Conservation (phyloP, 2,113 vertebrate genomes). For the Atherinomorus stipes region DNA sequence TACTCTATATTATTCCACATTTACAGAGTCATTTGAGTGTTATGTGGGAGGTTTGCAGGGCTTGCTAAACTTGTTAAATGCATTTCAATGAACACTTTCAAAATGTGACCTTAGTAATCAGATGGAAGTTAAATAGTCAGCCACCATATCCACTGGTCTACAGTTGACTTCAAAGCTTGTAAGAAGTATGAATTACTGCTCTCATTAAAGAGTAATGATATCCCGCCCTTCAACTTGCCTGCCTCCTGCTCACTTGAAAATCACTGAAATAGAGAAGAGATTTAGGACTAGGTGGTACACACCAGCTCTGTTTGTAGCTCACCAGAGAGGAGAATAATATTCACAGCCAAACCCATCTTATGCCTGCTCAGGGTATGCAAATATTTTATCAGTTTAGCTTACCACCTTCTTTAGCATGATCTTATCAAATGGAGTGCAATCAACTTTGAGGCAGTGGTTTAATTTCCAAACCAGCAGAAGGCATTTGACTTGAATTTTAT, state of each 20-base stretch:
- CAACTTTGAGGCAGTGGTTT: not conserved
- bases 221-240: slow-evolving; percentile 47
- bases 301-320: not conserved
- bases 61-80: slow-evolving; percentile 20
- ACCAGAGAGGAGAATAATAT: too few species aligned
- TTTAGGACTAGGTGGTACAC: not conserved
- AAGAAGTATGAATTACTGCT: slow-evolving; percentile 41
- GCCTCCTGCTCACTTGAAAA: slow-evolving; percentile 40
- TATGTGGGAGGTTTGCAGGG: slow-evolving; percentile 7
- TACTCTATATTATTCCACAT: not conserved
- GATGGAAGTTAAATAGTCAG: slow-evolving; percentile 43
- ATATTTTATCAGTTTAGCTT: not conserved
- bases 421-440: not conserved
- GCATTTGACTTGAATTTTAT: too few species aligned
- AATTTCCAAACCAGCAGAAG: not conserved
- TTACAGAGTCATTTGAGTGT: not conserved
- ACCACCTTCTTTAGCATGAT: not conserved
- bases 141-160: slow-evolving; percentile 33
- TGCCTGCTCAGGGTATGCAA: not conserved
- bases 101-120: slow-evolving; percentile 33
- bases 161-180: slow-evolving; percentile 20
- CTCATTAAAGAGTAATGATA: slow-evolving; percentile 60
- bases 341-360: not conserved
- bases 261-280: slow-evolving; percentile 19
- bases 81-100: slow-evolving; percentile 32